A percentile compares a stretch with the other conserved stretches of the same genome.
These are phyloP conservation scores for Oligia latruncula DNA, from an alignment of 2,888 invertebrate genomes.

Conservation along the genomic window DNA sequence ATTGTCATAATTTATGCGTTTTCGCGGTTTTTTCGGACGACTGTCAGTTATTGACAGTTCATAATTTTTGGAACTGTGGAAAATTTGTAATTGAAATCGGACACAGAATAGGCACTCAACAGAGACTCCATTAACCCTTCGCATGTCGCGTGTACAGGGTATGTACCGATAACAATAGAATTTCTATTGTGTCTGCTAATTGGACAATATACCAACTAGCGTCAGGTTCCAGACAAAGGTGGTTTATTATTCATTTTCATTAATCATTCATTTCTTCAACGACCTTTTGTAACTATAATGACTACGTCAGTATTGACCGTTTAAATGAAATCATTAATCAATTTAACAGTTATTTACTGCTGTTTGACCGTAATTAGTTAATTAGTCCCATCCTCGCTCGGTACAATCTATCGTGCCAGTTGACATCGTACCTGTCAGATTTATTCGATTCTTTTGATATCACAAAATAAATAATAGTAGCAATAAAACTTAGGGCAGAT, in stretches of 20 bases:
- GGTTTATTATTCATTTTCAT: background rate
- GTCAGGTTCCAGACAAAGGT: background rate
- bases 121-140: background rate
- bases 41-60: background rate
- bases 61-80: slow-evolving; percentile 3
- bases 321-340: slow-evolving; percentile 6
- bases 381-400: slow-evolving; percentile 11
- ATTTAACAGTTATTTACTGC: background rate
- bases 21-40: background rate
- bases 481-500: background rate
- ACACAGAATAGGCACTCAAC: background rate
- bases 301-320: background rate
- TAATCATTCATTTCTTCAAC: background rate
- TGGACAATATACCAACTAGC: no score
- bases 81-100: background rate
- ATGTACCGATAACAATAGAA: no score
- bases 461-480: background rate
- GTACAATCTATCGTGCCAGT: slow-evolving; percentile 22
- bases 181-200: no score
- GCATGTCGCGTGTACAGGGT: no score
- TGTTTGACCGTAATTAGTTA: slow-evolving; percentile 25
- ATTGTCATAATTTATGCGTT: slow-evolving; percentile 13
- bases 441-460: background rate
- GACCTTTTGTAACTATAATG: slow-evolving; percentile 10
- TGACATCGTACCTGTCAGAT: slow-evolving; percentile 10